Percentiles rank a stretch among this genome's conserved stretches.
phyloP scores from a whole-genome alignment of 2,797 vertebrate species.

The Echeneis naucrates region DNA sequence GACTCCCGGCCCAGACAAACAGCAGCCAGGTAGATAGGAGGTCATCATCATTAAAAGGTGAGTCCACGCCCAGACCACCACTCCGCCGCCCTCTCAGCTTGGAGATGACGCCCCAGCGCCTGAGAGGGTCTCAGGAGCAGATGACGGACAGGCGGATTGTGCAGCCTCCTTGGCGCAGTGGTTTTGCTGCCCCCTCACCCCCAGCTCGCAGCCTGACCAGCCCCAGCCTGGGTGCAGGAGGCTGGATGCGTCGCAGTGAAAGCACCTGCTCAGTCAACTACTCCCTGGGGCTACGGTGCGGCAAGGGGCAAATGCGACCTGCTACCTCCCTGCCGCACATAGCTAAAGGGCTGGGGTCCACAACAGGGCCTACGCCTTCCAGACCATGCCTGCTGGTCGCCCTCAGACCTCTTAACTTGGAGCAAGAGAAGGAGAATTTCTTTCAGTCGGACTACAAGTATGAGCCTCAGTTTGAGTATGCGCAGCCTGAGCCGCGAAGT shows the following conservation, averaged over 20 bases:
- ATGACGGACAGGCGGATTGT: conserved; percentile 58
- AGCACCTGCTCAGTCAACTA: conserved; percentile 86
- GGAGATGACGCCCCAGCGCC: conserved; percentile 69
- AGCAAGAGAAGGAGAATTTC: conserved; percentile 89
- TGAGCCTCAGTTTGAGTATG: conserved; percentile 94
- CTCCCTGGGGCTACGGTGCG: conserved; percentile 48
- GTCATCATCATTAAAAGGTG: conserved; percentile 6
- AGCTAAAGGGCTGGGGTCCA: conserved; percentile 73
- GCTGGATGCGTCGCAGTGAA: conserved; percentile 90
- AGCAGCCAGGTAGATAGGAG: conserved; percentile 60
- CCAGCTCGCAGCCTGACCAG: conserved; percentile 81
- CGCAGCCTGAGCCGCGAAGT: conserved; percentile 85
- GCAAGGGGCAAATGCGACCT: conserved; percentile 80
- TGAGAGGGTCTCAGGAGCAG: conserved; percentile 62
- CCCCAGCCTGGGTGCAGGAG: conserved; percentile 73
- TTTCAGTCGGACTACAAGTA: conserved; percentile 91
- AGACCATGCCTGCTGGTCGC: conserved; percentile 92
- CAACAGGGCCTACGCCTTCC: conserved; percentile 45
- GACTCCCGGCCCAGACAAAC: conserved; percentile 59
- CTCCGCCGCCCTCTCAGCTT: conserved; percentile 75
- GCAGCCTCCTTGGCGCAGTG: conserved; percentile 82
- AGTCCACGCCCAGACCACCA: conserved; percentile 41
- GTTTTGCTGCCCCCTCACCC: conserved; percentile 65
- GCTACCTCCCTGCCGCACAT: conserved; percentile 93
- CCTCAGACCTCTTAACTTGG: conserved; percentile 91